A percentile compares a stretch with the other conserved stretches of the same genome.
Evolutionary conservation across 2,113 vertebrate species (phyloP).

Genomic region (Zootoca vivipara): DNA sequence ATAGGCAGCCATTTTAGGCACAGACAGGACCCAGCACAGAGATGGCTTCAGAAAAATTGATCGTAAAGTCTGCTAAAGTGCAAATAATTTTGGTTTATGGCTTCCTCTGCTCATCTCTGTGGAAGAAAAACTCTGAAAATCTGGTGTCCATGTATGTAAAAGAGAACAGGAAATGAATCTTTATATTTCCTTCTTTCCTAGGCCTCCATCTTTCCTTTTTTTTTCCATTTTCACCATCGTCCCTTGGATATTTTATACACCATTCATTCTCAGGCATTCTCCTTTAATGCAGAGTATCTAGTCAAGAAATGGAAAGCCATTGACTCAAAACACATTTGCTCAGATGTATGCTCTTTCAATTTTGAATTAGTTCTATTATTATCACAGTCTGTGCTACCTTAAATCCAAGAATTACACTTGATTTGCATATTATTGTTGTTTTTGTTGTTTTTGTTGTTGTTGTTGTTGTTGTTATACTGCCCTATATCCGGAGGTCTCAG

Average conservation of each 20-base stretch:
- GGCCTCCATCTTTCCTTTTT: neutral
- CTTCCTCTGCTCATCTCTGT: constrained; percentile 58
- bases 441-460: too few species aligned
- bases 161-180: constrained; percentile 28
- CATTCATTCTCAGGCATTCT: neutral
- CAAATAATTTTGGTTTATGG: constrained; percentile 50
- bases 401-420: neutral
- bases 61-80: constrained; percentile 44
- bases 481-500: too few species aligned
- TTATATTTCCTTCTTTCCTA: constrained; percentile 4
- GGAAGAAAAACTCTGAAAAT: constrained; percentile 57
- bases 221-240: neutral
- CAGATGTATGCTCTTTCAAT: neutral
- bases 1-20: constrained; percentile 39
- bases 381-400: neutral
- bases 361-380: neutral
- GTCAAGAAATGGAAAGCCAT: neutral
- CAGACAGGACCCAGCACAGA: constrained; percentile 11
- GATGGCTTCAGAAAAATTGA: constrained; percentile 45
- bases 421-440: neutral
- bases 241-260: neutral
- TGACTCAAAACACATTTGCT: neutral
- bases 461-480: too few species aligned
- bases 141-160: constrained; percentile 55
- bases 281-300: neutral